Conservation (phyloP, 2,113 vertebrate species). For the Colossoma macropomum region DNA sequence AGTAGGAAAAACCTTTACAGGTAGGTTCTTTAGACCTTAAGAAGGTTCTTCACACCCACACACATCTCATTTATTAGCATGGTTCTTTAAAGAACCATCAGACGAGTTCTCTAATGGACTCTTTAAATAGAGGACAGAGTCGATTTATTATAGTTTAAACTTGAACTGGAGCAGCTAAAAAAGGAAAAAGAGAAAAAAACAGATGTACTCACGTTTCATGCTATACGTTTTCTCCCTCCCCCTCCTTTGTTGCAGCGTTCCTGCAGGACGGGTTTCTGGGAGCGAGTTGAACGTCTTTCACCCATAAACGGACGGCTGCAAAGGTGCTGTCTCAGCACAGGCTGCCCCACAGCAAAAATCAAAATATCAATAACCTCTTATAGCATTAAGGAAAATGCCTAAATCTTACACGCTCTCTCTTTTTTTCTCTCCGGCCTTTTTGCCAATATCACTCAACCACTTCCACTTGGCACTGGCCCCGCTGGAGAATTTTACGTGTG, state of each 20-base stretch:
- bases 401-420: conserved; percentile 80
- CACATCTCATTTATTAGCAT: too few relatives aligned
- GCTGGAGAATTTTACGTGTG: conserved; percentile 75
- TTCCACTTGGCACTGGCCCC: conserved; percentile 77
- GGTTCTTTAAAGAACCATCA: too few relatives aligned
- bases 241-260: conserved; percentile 51
- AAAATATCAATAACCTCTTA: conserved; percentile 87
- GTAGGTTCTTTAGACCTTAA: too few relatives aligned
- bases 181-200: neutral
- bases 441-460: conserved; percentile 85
- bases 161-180: conserved; percentile 16
- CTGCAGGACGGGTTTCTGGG: conserved; percentile 67
- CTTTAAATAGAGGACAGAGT: conserved; percentile 31
- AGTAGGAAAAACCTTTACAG: too few relatives aligned
- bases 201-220: neutral
- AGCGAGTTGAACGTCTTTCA: conserved; percentile 71
- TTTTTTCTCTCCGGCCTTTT: conserved; percentile 59
- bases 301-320: conserved; percentile 70
- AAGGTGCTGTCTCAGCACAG: conserved; percentile 78
- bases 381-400: conserved; percentile 84
- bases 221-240: neutral
- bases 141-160: conserved; percentile 19
- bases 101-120: neutral
- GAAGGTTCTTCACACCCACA: too few relatives aligned
- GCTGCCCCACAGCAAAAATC: conserved; percentile 74